Base-by-base conservation (phyloP, 2,888 invertebrate species). In the Mylabris sibirica region DNA sequence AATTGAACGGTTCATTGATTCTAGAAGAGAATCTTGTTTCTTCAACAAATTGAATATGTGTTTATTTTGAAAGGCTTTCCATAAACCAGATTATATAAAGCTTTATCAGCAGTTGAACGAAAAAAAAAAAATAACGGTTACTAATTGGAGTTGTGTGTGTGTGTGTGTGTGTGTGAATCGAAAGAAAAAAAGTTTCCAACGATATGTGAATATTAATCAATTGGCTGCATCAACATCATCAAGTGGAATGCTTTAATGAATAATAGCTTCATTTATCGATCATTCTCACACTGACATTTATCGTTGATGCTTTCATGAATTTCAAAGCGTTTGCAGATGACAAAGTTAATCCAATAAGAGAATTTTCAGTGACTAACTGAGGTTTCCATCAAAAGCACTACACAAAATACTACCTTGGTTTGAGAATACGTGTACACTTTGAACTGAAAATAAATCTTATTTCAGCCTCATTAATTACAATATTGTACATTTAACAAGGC, bases 261-360 rank as follows among this genome's bases (percentile, higher is more conserved):
- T 53, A 53, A 53, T 53, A 53, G 49, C 49, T 22, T 53, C 44
- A 44, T 44, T 44, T 44, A 44, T 44, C 44, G 44, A 44, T 44
- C 20, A 53, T 11, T 53, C 3, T 22, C 20, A 17, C n/a, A 17
- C n/a, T 44, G 49, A 11, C 22, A 53, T 53, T 53, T 53, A 53
- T 22, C 49, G 49, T 53, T 53, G 22, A 53, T 3, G 11, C 49
- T 11, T 20, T 53, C 49, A 53, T 49, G 49, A 49, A 53, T 53
- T 53, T 53, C 49, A 53, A 53, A 53, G 49, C 22, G 20, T 22
- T 44, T 22, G 1, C 22, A 22, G 22, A 22, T 53, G 49, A 53
- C 49, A 53, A 53, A 53, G 49, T 22, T 53, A 53, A 53, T 53
- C 49, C 20, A 53, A 53, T 53, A 53, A 53, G 22, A 53, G 49